Evolutionary conservation across 2,888 invertebrate genomes (phyloP).

Genomic region (Ormyrus pomaceus): DNA sequence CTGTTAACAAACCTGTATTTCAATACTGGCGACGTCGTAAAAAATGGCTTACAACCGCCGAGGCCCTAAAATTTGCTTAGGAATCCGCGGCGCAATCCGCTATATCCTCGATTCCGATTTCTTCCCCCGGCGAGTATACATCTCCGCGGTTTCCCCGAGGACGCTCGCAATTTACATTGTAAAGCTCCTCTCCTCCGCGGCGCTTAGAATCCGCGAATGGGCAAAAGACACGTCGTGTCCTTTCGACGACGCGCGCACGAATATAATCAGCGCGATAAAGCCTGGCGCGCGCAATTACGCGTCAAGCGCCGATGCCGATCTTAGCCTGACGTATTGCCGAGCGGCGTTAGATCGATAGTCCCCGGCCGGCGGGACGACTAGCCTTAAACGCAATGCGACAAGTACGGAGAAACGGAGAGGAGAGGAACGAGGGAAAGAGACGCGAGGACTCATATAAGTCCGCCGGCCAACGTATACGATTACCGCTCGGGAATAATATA

Average conservation of each 20-base stretch:
- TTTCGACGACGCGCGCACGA: constrained; percentile 1
- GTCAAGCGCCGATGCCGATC: constrained; percentile 19
- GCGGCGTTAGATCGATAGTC: constrained; percentile 47
- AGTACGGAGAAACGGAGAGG: not conserved
- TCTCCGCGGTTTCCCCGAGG: not conserved
- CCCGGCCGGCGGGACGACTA: too few relatives aligned
- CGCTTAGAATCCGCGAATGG: constrained; percentile 9
- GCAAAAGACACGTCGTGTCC: not conserved
- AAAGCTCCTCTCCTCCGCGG: not conserved
- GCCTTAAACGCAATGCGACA: not conserved
- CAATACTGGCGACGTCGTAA: not conserved
- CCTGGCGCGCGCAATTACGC: constrained; percentile 43
- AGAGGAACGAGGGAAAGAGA: constrained; percentile 6
- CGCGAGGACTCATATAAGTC: constrained; percentile 51
- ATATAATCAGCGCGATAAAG: constrained; percentile 33
- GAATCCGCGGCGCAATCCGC: constrained; percentile 2
- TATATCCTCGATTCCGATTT: constrained; percentile 19
- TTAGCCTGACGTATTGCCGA: constrained; percentile 41
- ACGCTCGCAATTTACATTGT: constrained; percentile 27
- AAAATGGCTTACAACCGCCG: not conserved
- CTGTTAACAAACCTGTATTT: not conserved
- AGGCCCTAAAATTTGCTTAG: constrained; percentile 11
- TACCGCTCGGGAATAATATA: constrained; percentile 38
- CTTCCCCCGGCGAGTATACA: not conserved
- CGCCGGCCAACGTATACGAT: constrained; percentile 51